A percentile compares a stretch with the other conserved stretches of the same genome.
Conservation (phyloP, 2,797 vertebrate genomes). For the Pipistrellus nathusii region DNA sequence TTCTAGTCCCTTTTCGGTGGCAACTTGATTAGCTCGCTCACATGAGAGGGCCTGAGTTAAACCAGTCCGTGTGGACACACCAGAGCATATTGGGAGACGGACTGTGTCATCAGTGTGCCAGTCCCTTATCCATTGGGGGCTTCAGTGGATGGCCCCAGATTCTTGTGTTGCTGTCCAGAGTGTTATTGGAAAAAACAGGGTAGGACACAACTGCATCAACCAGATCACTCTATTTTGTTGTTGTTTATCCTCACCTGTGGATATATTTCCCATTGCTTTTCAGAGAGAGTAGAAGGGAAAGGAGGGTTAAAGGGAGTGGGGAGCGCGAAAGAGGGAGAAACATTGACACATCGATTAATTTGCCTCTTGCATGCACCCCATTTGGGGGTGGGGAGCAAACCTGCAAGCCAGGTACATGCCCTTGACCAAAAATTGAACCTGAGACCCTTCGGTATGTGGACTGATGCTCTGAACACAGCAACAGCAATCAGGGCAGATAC, state of each 20-base stretch:
- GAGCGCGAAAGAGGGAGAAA: background rate
- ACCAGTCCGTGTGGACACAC: background rate
- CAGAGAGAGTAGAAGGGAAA: background rate
- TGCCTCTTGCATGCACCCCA: background rate
- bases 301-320: no score
- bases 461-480: background rate
- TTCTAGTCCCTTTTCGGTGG: background rate
- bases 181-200: background rate
- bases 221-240: background rate
- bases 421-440: background rate
- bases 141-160: background rate
- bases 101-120: background rate
- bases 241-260: background rate
- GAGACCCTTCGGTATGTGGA: background rate
- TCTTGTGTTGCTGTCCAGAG: background rate
- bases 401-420: background rate
- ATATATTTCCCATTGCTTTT: background rate
- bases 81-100: background rate
- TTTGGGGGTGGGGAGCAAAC: background rate
- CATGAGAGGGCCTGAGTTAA: background rate
- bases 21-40: background rate
- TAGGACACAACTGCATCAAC: background rate
- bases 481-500: background rate
- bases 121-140: background rate
- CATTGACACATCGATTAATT: background rate